Conservation (phyloP, 1,140 invertebrate species). For the Drosophila triauraria region DNA sequence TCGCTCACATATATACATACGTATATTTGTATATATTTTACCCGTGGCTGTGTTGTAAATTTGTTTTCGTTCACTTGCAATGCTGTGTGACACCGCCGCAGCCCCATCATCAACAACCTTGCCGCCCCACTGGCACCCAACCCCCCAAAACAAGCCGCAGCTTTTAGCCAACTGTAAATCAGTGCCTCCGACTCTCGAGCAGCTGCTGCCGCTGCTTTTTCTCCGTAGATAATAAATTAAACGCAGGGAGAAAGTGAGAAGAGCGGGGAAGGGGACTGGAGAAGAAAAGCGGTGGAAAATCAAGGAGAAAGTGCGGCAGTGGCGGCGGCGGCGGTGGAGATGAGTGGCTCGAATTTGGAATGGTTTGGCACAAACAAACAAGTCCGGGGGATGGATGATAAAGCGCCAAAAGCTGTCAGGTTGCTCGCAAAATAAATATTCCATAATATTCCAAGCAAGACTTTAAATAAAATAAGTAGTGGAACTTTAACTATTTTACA, state of each 20-base stretch:
- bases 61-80: constrained; percentile 83
- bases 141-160: constrained; percentile 42
- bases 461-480: neutral
- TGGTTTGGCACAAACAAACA: constrained; percentile 41
- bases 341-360: constrained; percentile 32
- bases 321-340: neutral
- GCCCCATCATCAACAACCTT: constrained; percentile 30
- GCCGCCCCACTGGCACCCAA: neutral
- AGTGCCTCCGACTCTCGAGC: constrained; percentile 71
- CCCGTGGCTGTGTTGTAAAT: constrained; percentile 81
- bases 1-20: constrained; percentile 35
- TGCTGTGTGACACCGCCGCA: constrained; percentile 75
- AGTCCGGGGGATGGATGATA: constrained; percentile 4
- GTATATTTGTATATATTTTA: constrained; percentile 52
- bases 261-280: neutral
- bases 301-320: constrained; percentile 9
- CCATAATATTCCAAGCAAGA: neutral
- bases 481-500: too few species aligned
- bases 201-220: constrained; percentile 54
- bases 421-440: neutral
- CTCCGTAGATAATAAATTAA: constrained; percentile 79
- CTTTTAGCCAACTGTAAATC: constrained; percentile 71
- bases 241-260: constrained; percentile 61
- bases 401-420: constrained; percentile 16
- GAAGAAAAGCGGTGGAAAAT: neutral